Base-by-base conservation (phyloP, 2,113 vertebrate genomes). In the Sakesphorus luctuosus region DNA sequence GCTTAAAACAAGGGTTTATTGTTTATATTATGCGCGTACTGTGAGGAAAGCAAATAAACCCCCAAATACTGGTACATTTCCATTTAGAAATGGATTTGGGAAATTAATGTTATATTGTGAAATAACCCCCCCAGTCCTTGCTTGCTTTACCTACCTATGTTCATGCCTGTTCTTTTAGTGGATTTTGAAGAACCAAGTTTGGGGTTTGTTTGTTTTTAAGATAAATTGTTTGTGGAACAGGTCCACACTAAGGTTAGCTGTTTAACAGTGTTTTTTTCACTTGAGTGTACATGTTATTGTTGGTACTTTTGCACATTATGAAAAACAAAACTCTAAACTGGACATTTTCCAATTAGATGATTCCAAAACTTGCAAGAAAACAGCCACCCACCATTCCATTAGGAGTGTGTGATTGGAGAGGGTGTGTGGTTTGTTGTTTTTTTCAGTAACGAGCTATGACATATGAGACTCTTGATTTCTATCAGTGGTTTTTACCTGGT, bases 221-320 rank as follows among this genome's bases (percentile, higher is more conserved):
- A 40, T 35, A 25, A 18, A 14, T 35, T 92, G n/a, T 77, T 79
- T 77, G 24, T 78, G 49, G 20, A 43, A 18, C 65, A 56, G 40
- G 25, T 33, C 21, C 9, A 65, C 7, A 2, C 6, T 55, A 29
- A 78, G 13, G 6, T 61, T 74, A 75, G 13, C 28, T 77, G 8
- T 26, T 49, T 47, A 43, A 25, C 26, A 23, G 28, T n/a, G 16
- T 40, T 6, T 47, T 71, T 53, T 84, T 20, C 2, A n/a, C 6
- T 56, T 62, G 20, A 53, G 5, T 16, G 16, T 38, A 10, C 2
- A 1, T 0, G 0, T 68, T 68, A 24, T 12, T 78, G 16, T 69
- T 84, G 23, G 4, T 74, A 31, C 28, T 40, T 33, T 40, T 89
- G 44, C 11, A 33, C 3, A 4, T 72, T 56, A 33, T 24, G 53